A percentile compares a stretch with the other conserved stretches of the same genome.
phyloP scores from a whole-genome alignment of 2,888 invertebrate species.

The Tillus elongatus region DNA sequence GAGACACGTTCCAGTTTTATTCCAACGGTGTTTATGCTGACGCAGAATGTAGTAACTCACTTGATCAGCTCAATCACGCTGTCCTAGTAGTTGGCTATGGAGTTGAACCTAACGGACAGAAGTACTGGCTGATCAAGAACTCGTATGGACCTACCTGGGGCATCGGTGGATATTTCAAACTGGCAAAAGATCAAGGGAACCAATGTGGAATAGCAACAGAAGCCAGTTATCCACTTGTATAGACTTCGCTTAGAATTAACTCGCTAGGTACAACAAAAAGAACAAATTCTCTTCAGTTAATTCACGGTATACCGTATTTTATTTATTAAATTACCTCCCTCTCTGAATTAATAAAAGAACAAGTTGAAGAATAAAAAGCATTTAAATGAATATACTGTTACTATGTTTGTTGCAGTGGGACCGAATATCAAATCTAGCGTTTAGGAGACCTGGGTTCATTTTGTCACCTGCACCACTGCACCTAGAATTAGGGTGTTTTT shows the following conservation, averaged over 20 bases:
- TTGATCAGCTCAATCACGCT: slow-evolving; percentile 66
- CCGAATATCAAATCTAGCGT: too few relatives aligned
- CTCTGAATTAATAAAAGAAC: too few relatives aligned
- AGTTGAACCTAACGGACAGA: slow-evolving; percentile 48
- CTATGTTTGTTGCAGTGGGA: too few relatives aligned
- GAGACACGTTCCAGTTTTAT: slow-evolving; percentile 68
- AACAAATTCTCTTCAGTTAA: too few relatives aligned
- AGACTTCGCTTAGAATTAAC: too few relatives aligned
- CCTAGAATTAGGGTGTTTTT: too few relatives aligned
- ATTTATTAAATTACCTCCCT: too few relatives aligned
- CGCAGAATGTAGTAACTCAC: slow-evolving; percentile 51
- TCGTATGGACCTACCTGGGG: slow-evolving; percentile 47
- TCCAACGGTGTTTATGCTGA: slow-evolving; percentile 69
- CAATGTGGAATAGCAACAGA: slow-evolving; percentile 74
- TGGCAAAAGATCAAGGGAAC: slow-evolving; percentile 45
- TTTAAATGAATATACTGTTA: too few relatives aligned
- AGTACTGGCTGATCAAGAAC: slow-evolving; percentile 62
- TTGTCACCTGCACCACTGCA: too few relatives aligned
- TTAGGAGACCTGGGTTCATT: too few relatives aligned
- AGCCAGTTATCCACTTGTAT: slow-evolving; percentile 77
- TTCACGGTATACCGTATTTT: too few relatives aligned
- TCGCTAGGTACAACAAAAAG: not conserved
- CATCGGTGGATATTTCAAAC: slow-evolving; percentile 30
- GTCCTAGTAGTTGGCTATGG: slow-evolving; percentile 74
- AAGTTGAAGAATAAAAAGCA: too few relatives aligned